phyloP scores from a whole-genome alignment of 2,888 invertebrate genomes.

The Cephus runcator region DNA sequence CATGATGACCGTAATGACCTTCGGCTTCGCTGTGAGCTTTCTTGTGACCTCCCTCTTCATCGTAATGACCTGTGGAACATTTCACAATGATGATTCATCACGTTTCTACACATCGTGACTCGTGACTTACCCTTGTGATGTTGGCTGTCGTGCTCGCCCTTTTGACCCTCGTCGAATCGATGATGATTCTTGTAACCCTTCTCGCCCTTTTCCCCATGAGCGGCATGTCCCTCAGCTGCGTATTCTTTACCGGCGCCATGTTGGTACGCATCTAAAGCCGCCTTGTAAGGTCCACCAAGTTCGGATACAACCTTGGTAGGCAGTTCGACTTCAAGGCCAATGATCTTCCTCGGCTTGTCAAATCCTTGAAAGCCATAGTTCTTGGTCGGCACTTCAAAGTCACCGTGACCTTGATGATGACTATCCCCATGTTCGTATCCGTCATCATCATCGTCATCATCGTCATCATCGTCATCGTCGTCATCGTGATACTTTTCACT shows the following conservation, averaged over 20 bases:
- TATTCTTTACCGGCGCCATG: slow-evolving; percentile 68
- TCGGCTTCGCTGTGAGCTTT: slow-evolving; percentile 69
- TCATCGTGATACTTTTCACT: slow-evolving; percentile 36
- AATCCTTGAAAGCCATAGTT: not conserved
- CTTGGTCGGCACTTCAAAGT: slow-evolving; percentile 16
- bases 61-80: slow-evolving; percentile 64
- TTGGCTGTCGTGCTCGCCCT: slow-evolving; percentile 69
- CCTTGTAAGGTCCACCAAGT: slow-evolving; percentile 7
- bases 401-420: slow-evolving; percentile 6
- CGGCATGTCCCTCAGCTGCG: slow-evolving; percentile 66
- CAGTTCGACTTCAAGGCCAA: not conserved
- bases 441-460: slow-evolving; percentile 25
- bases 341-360: not conserved
- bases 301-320: slow-evolving; percentile 2
- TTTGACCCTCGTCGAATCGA: slow-evolving; percentile 69
- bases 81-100: slow-evolving; percentile 2
- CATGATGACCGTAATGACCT: slow-evolving; percentile 69
- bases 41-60: slow-evolving; percentile 69
- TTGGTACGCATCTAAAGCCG: slow-evolving; percentile 22
- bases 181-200: slow-evolving; percentile 70
- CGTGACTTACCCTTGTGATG: slow-evolving; percentile 61
- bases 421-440: slow-evolving; percentile 20
- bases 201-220: slow-evolving; percentile 70
- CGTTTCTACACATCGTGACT: not conserved
- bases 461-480: slow-evolving; percentile 21